Evolutionary conservation across 1,140 invertebrate species (phyloP).

Genomic region (Drosophila fuyamai): DNA sequence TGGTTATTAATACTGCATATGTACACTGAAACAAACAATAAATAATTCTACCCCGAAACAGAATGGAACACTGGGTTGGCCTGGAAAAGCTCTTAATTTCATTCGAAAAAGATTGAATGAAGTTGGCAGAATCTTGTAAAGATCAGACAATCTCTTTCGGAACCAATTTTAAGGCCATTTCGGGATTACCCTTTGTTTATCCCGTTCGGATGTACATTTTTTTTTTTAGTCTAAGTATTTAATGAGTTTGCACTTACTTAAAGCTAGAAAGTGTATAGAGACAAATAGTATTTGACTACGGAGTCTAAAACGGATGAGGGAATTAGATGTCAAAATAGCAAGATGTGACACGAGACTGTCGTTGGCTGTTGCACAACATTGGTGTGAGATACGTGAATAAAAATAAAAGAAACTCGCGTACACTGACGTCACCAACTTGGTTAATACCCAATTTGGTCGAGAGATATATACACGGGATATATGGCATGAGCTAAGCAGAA

Average conservation of each 20-base stretch:
- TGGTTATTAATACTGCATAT: conserved; percentile 25
- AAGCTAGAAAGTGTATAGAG: conserved; percentile 24
- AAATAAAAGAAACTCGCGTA: conserved; percentile 23
- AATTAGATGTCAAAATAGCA: conserved; percentile 13
- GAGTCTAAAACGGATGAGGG: conserved; percentile 30
- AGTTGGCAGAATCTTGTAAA: not conserved
- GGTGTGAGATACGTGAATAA: conserved; percentile 8
- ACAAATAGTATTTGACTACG: conserved; percentile 24
- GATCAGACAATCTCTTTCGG: not conserved
- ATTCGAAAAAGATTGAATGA: not conserved
- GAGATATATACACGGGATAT: conserved; percentile 28
- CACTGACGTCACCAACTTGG: conserved; percentile 5
- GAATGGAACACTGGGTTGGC: not conserved
- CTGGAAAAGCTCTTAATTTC: not conserved
- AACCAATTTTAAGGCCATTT: conserved; percentile 1
- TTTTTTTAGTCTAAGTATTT: conserved; percentile 16
- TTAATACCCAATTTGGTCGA: conserved; percentile 3
- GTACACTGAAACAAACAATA: conserved; percentile 10
- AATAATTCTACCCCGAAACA: not conserved
- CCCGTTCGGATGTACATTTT: not conserved
- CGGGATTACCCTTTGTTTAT: not conserved
- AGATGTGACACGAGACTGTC: conserved; percentile 18
- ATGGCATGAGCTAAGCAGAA: conserved; percentile 6
- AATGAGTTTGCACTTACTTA: conserved; percentile 36
- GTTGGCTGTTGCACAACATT: conserved; percentile 16